Evolutionary conservation across 1,140 invertebrate species (phyloP).

Genomic region (Neodiprion fabricii): DNA sequence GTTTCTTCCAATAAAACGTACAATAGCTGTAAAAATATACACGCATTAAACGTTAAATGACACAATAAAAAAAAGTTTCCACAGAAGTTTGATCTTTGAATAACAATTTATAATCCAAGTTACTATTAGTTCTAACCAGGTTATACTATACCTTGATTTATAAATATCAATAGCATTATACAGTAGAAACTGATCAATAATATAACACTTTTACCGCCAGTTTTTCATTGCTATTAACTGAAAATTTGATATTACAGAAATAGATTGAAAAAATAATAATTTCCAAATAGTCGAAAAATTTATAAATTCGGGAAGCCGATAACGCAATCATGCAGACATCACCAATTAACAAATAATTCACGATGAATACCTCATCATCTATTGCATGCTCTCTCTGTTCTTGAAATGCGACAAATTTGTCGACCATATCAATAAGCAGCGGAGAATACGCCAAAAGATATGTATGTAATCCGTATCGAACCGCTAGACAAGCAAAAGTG

Average conservation of each 20-base stretch:
- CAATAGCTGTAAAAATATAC: constrained; percentile 37
- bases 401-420: constrained; percentile 83
- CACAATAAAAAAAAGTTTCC: neutral
- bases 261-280: constrained; percentile 7
- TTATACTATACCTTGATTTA: no score
- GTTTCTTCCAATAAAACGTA: constrained; percentile 73
- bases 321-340: neutral
- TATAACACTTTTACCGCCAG: no score
- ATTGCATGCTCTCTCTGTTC: constrained; percentile 72
- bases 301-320: no score
- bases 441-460: constrained; percentile 72
- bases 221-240: no score
- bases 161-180: no score
- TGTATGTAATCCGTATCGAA: constrained; percentile 83
- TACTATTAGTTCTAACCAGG: constrained; percentile 45
- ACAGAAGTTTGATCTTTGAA: no score
- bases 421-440: constrained; percentile 71
- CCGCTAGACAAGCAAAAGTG: constrained; percentile 88
- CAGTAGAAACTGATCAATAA: no score
- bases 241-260: neutral
- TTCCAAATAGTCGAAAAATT: no score
- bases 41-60: constrained; percentile 22
- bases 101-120: no score
- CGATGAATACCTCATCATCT: constrained; percentile 63
- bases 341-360: constrained; percentile 25